A percentile compares a stretch with the other conserved stretches of the same genome.
phyloP scores from a whole-genome alignment of 2,888 invertebrate genomes.

The Poecilobothrus nobilitatus region DNA sequence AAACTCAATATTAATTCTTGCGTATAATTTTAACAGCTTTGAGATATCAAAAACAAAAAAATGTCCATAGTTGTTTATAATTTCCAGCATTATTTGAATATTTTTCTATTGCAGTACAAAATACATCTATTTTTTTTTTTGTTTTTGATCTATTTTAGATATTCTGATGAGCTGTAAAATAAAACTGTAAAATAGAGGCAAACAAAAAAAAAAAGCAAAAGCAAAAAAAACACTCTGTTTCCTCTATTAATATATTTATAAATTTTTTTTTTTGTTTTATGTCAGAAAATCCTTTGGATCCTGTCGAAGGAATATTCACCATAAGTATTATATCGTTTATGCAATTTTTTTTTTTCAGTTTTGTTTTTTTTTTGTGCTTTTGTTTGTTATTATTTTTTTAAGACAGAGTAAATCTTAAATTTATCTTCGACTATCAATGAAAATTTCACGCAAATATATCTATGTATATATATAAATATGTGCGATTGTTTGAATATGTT shows the following conservation, averaged over 20 bases:
- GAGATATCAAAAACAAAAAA: too few species aligned
- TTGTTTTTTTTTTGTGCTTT: not conserved
- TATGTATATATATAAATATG: too few species aligned
- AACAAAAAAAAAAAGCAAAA: too few species aligned
- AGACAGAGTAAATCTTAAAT: not conserved
- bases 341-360: not conserved
- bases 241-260: not conserved
- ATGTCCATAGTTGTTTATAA: too few species aligned
- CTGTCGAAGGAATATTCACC: conserved; percentile 1
- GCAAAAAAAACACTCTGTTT: too few species aligned
- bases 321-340: not conserved
- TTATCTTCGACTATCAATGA: conserved; percentile 1
- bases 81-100: too few species aligned
- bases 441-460: not conserved
- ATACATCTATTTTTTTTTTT: not conserved
- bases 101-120: too few species aligned
- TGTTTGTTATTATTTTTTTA: not conserved
- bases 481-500: not conserved
- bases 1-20: too few species aligned
- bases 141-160: not conserved
- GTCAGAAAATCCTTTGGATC: not conserved
- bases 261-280: not conserved
- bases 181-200: not conserved
- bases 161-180: conserved; percentile 4
- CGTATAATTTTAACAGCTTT: too few species aligned